phyloP scores from a whole-genome alignment of 2,113 vertebrate species.

The Corythornis madagascariensis region DNA sequence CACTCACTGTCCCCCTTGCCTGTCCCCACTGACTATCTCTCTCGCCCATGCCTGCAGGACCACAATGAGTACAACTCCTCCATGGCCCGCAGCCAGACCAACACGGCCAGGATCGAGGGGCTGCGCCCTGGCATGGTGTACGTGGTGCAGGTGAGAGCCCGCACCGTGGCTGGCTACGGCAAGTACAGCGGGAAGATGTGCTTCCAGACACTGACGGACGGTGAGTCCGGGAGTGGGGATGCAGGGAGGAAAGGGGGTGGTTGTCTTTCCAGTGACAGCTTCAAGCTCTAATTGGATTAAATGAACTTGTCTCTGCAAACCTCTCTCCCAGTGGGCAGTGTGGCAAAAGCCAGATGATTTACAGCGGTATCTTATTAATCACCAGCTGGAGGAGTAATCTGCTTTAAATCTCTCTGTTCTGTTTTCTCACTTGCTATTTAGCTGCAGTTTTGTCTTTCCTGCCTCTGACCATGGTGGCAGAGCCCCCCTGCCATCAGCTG shows the following conservation, averaged over 20 bases:
- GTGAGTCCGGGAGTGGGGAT: slow-evolving; percentile 72
- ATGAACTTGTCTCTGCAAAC: neutral
- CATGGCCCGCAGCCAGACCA: slow-evolving; percentile 92
- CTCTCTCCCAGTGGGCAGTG: neutral
- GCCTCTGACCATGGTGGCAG: neutral
- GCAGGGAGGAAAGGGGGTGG: neutral
- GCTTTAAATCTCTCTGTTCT: neutral
- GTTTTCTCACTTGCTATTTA: neutral
- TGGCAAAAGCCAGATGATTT: neutral
- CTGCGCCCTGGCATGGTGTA: slow-evolving; percentile 91
- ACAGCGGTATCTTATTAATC: neutral
- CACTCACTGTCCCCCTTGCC: neutral
- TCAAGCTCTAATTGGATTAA: neutral
- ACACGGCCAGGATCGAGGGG: slow-evolving; percentile 90
- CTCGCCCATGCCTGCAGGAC: slow-evolving; percentile 75
- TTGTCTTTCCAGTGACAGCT: neutral
- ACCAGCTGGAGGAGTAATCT: neutral
- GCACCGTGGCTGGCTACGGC: slow-evolving; percentile 96
- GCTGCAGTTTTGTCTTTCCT: neutral
- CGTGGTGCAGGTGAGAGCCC: slow-evolving; percentile 95
- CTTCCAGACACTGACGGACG: slow-evolving; percentile 98
- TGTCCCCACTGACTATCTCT: fast-evolving
- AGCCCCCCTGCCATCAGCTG: neutral
- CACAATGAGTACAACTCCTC: slow-evolving; percentile 95
- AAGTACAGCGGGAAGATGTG: slow-evolving; percentile 99